Base-by-base conservation (phyloP, 2,797 vertebrate species). In the Sebastes steindachneri region DNA sequence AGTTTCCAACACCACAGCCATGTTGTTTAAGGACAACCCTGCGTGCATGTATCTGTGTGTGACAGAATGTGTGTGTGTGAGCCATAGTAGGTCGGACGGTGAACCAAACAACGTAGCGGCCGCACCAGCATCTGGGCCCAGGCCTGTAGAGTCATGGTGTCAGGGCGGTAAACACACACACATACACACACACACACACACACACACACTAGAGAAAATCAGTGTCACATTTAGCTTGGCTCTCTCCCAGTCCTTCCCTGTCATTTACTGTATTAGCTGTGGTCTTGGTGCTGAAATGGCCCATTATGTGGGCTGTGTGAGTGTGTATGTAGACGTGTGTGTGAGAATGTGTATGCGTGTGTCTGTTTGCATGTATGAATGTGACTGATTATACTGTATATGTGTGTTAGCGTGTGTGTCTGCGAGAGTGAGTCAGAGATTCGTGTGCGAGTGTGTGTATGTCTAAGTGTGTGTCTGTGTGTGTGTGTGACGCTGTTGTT, bases 221-320 rank as follows among this genome's bases (percentile, higher is more conserved):
- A 89, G 89, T 89, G 86, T 92, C 88, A 86, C 91, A 90, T 94
- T 94, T 92, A 90, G 88, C 78, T 88, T 89, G 87, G 87, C 87
- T 71, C 77, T 84, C 54, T 82, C 80, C 80, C 82, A 92, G 87
- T 81, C 79, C 90, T 93, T 41, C 91, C 87, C 91, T 95, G 92
- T 95, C 93, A 95, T 95, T 95, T 95, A 91, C 90, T 93, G 92
- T 92, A 95, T 96, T 95, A 95, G 94, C 94, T 95, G 95, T 95
- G 95, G 95, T 96, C 92, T 93, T 76, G 59, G 93, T 95, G 95
- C 91, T 95, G 94, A 95, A 95, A 95, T 93, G 89, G 91, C 63
- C 86, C 86, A 95, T 95, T 94, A 95, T 93, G 91, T 92, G 93
- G 93, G 88, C 82, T 89, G 75, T 76, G 73, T 76, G 82, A 75